A percentile compares a stretch with the other conserved stretches of the same genome.
Evolutionary conservation across 1,140 invertebrate species (phyloP).

Genomic region (Drosophila nigromelanica): DNA sequence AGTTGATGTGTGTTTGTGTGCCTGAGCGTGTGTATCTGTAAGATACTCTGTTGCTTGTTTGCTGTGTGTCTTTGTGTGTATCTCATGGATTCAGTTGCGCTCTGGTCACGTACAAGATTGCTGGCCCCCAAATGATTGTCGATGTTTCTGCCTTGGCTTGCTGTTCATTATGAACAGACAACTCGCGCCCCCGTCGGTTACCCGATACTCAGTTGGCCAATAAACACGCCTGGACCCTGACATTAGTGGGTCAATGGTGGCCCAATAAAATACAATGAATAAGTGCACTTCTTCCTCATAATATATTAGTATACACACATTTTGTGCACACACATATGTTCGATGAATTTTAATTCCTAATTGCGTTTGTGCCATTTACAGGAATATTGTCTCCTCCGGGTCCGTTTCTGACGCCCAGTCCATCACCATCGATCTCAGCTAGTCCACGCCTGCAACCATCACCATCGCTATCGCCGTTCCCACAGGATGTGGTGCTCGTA

Average conservation of each 20-base stretch:
- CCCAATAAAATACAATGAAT: slow-evolving; percentile 36
- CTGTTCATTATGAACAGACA: slow-evolving; percentile 29
- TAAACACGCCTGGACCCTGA: slow-evolving; percentile 7
- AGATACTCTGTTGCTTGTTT: slow-evolving; percentile 33
- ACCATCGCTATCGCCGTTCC: slow-evolving; percentile 83
- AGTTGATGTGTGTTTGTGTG: slow-evolving; percentile 11
- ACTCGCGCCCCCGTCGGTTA: slow-evolving; percentile 10
- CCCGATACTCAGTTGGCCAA: slow-evolving; percentile 22
- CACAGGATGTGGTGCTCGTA: slow-evolving; percentile 84
- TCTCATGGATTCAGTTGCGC: slow-evolving; percentile 32
- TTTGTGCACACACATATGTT: slow-evolving; percentile 6
- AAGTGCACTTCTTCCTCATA: slow-evolving; percentile 22
- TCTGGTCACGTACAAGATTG: slow-evolving; percentile 58
- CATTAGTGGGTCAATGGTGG: slow-evolving; percentile 51
- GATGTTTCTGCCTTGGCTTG: slow-evolving; percentile 41
- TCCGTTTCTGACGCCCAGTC: slow-evolving; percentile 84
- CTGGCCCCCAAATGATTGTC: slow-evolving; percentile 47
- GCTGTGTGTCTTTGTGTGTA: slow-evolving; percentile 7
- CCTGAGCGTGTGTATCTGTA: slow-evolving; percentile 18
- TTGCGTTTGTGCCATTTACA: slow-evolving; percentile 50
- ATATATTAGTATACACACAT: background rate
- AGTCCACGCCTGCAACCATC: slow-evolving; percentile 84
- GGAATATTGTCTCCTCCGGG: slow-evolving; percentile 84
- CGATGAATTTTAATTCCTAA: slow-evolving; percentile 10
- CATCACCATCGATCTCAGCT: slow-evolving; percentile 84